Evolutionary conservation across 2,888 invertebrate genomes (phyloP).

Genomic region (Yponomeuta plumbellus): DNA sequence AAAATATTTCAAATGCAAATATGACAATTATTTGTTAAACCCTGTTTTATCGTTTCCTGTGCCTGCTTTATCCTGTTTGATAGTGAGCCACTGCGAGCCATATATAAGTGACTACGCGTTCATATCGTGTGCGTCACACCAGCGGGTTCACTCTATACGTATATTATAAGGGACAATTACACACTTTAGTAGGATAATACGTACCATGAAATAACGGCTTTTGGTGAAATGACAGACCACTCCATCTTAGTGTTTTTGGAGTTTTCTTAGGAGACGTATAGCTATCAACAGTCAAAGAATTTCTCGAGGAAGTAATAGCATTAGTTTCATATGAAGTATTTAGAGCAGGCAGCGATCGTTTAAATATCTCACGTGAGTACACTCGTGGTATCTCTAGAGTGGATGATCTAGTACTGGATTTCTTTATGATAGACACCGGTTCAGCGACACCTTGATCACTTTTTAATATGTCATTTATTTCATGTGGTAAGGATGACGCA

Average conservation of each 20-base stretch:
- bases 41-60: constrained; percentile 62
- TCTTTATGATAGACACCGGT: not conserved
- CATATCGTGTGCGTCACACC: constrained; percentile 27
- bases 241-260: constrained; percentile 46
- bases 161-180: too few relatives aligned
- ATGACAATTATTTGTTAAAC: constrained; percentile 50
- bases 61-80: constrained; percentile 55
- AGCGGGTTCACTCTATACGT: constrained; percentile 25
- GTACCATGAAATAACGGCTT: constrained; percentile 38
- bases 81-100: constrained; percentile 40
- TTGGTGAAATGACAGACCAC: constrained; percentile 44
- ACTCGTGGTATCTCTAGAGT: not conserved
- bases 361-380: not conserved
- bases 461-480: constrained; percentile 1
- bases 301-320: not conserved
- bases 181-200: too few relatives aligned
- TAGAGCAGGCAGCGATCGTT: constrained; percentile 6
- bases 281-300: not conserved
- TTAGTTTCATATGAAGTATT: not conserved
- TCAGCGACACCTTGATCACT: constrained; percentile 3
- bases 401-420: not conserved
- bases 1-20: constrained; percentile 38
- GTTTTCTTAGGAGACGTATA: constrained; percentile 34
- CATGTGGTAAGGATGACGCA: constrained; percentile 33
- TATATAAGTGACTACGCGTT: constrained; percentile 22